These are phyloP conservation scores for Sebastolobus alascanus DNA, from an alignment of 2,797 vertebrate genomes.

Conservation along the genomic window DNA sequence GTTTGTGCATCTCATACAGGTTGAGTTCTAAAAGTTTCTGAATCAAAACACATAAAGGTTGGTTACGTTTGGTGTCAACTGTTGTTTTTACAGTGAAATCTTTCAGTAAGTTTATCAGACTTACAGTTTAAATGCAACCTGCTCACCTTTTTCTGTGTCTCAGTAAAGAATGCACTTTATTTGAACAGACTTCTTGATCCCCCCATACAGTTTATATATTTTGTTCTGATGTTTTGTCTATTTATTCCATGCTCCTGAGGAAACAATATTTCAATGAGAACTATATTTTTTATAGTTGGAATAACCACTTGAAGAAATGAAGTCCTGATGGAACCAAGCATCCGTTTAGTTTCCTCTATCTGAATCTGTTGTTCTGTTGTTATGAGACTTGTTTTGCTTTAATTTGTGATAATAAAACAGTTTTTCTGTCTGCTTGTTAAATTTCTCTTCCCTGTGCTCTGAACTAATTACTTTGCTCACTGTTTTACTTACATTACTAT, in stretches of 20 bases:
- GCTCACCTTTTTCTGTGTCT: background rate
- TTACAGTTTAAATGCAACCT: background rate
- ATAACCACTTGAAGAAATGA: background rate
- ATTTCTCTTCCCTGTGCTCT: background rate
- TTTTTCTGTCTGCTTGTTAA: background rate
- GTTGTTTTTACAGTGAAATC: background rate
- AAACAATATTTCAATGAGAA: background rate
- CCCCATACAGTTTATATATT: background rate
- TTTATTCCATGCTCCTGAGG: background rate
- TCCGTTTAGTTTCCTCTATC: no score
- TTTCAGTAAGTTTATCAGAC: background rate
- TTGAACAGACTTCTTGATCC: background rate
- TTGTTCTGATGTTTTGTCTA: background rate
- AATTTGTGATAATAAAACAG: background rate
- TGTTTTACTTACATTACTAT: background rate
- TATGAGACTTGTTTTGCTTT: background rate
- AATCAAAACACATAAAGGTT: background rate
- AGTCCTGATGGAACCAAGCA: background rate
- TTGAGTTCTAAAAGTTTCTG: background rate
- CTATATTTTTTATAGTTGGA: background rate
- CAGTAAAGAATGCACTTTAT: background rate
- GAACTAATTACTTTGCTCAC: background rate
- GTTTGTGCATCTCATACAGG: no score
- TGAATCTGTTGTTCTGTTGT: background rate
- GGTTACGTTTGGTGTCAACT: background rate